Conservation (phyloP, 2,888 invertebrate species). For the Trissoscelio sp. region DNA sequence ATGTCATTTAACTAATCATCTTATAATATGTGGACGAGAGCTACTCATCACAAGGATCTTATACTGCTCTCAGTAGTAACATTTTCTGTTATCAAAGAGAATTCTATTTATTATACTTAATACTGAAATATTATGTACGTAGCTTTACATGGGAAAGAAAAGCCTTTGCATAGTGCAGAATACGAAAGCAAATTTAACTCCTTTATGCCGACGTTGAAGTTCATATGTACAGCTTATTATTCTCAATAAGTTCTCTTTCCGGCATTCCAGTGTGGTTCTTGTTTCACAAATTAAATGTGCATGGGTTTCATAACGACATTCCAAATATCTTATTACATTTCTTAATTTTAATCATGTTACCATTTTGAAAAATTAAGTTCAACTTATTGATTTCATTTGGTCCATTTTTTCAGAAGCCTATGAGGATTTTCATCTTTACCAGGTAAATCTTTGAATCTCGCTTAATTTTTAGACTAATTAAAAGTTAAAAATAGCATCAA, state of each 20-base stretch:
- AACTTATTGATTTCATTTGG: not conserved
- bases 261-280: not conserved
- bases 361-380: not conserved
- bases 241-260: conserved; percentile 12
- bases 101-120: conserved; percentile 50
- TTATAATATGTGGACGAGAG: conserved; percentile 50
- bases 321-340: not conserved
- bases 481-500: not conserved
- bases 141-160: conserved; percentile 26
- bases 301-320: not conserved
- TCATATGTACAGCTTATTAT: not conserved
- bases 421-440: not conserved
- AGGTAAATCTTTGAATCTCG: conserved; percentile 1
- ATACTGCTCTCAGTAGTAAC: conserved; percentile 25
- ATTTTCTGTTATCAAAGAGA: conserved; percentile 45
- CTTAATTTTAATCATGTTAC: not conserved
- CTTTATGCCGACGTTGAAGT: conserved; percentile 3
- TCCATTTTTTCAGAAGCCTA: conserved; percentile 7
- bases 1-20: conserved; percentile 36
- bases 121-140: conserved; percentile 22
- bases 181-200: conserved; percentile 18
- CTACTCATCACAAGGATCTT: conserved; percentile 38
- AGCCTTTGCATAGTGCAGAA: conserved; percentile 2
- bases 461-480: conserved; percentile 7
- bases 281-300: not conserved